A percentile compares a stretch with the other conserved stretches of the same genome.
These are phyloP conservation scores for Babylonia areolata DNA, from an alignment of 1,140 invertebrate genomes.

Conservation along the genomic window DNA sequence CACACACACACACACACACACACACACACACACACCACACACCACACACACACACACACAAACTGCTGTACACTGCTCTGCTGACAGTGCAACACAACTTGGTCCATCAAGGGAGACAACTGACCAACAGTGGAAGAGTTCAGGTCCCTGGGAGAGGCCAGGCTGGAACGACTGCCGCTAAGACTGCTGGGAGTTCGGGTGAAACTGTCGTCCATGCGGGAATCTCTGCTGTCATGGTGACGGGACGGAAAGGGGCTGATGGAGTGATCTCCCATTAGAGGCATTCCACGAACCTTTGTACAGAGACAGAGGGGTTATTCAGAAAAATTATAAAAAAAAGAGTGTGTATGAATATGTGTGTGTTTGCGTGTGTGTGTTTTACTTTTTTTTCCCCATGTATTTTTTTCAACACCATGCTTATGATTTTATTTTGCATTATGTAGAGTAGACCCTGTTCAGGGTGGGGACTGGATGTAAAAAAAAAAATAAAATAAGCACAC, in stretches of 20 bases:
- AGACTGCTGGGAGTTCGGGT: slow-evolving; percentile 26
- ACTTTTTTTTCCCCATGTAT: no score
- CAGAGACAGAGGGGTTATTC: neutral
- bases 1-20: slow-evolving; percentile 1
- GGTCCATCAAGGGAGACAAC: no score
- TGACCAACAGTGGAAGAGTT: slow-evolving; percentile 10
- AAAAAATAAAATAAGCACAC: no score
- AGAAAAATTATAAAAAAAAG: no score
- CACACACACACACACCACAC: neutral
- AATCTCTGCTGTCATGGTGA: slow-evolving; percentile 12
- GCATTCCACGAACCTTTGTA: neutral
- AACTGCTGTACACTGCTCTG: no score
- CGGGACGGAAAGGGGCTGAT: neutral
- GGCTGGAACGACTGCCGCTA: slow-evolving; percentile 31
- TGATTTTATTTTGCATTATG: no score
- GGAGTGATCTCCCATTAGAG: slow-evolving; percentile 27
- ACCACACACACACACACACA: neutral
- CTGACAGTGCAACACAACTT: no score
- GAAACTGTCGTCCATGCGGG: slow-evolving; percentile 22
- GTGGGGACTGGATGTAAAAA: no score
- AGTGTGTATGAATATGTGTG: no score
- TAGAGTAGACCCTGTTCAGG: no score
- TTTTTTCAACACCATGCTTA: no score
- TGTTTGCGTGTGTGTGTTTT: no score
- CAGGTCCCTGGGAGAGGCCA: slow-evolving; percentile 24